A percentile compares a stretch with the other conserved stretches of the same genome.
Conservation (phyloP, 2,113 vertebrate genomes). For the Platanista minor region DNA sequence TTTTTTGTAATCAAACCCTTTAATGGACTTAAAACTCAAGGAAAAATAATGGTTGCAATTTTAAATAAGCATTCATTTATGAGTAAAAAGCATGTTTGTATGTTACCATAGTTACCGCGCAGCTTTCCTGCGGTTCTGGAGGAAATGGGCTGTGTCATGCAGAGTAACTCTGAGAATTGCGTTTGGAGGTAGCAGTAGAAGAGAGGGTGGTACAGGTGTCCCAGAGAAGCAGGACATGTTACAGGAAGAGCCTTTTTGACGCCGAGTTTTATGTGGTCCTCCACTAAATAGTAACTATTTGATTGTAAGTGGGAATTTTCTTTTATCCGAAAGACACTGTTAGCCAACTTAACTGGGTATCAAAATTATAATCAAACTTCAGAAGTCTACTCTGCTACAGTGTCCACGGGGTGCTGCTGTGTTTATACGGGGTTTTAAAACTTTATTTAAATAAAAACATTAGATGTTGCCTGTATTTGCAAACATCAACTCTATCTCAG, state of each 20-base stretch:
- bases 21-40: constrained; percentile 59
- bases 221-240: constrained; percentile 45
- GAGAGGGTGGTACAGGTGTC: neutral
- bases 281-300: neutral
- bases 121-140: constrained; percentile 70
- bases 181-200: neutral
- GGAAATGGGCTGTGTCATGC: constrained; percentile 18
- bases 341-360: neutral
- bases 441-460: neutral
- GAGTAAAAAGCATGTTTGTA: constrained; percentile 70
- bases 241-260: neutral
- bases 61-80: constrained; percentile 69
- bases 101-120: constrained; percentile 78
- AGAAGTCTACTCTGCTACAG: neutral
- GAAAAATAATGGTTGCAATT: constrained; percentile 64
- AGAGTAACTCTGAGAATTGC: neutral
- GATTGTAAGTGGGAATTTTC: neutral
- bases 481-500: neutral
- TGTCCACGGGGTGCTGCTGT: neutral
- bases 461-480: neutral
- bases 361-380: neutral
- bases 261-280: neutral
- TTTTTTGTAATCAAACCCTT: constrained; percentile 55
- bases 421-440: neutral
- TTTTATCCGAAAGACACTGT: neutral